phyloP scores from a whole-genome alignment of 2,888 invertebrate species.

The Unio pictorum region DNA sequence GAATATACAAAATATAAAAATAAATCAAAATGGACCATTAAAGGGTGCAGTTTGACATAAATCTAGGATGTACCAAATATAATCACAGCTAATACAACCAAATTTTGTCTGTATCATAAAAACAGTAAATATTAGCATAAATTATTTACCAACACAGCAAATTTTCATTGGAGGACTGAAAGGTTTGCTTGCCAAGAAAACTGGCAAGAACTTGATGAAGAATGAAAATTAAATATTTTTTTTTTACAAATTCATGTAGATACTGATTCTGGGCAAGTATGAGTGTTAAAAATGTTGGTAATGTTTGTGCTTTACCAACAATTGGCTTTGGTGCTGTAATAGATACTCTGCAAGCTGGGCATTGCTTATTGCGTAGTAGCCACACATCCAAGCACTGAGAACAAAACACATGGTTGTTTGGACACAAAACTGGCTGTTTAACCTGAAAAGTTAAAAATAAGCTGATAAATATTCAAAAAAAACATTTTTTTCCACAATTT shows the following conservation, averaged over 20 bases:
- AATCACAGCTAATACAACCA: too few species aligned
- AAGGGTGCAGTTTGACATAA: too few species aligned
- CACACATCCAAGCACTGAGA: conserved; percentile 65
- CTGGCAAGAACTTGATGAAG: not conserved
- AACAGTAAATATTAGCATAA: too few species aligned
- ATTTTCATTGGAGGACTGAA: too few species aligned
- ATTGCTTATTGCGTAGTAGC: conserved; percentile 66
- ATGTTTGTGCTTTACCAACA: conserved; percentile 25
- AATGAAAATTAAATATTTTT: not conserved
- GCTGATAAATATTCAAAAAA: conserved; percentile 1
- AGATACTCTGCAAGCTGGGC: conserved; percentile 65
- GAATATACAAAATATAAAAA: too few species aligned
- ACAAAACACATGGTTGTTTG: conserved; percentile 70
- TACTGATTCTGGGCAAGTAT: not conserved
- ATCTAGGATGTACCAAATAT: too few species aligned
- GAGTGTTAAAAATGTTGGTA: not conserved
- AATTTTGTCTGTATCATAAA: too few species aligned
- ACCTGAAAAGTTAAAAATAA: conserved; percentile 50
- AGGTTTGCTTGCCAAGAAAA: too few species aligned
- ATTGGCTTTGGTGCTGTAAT: conserved; percentile 48
- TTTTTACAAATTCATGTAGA: not conserved
- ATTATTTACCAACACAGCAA: too few species aligned
- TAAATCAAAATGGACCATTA: too few species aligned
- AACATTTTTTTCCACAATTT: not conserved
- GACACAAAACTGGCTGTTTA: conserved; percentile 67